Evolutionary conservation across 2,888 invertebrate species (phyloP), one percentile per base, ranked within the genome.

Genomic region (Stegophylla sp.): DNA sequence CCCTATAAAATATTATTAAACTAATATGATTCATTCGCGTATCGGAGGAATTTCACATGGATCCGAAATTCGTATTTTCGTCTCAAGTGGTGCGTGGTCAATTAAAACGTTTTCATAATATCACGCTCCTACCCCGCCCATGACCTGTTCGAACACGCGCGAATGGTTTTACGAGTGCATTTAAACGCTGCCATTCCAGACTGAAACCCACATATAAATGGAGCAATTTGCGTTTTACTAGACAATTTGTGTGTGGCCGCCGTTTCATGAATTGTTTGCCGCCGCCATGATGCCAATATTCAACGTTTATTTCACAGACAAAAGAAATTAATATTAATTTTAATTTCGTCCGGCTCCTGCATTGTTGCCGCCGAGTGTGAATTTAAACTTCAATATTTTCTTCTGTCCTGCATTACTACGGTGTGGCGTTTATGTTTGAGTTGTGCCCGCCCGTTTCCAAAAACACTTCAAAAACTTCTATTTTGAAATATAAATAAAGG

Each of bases 81-180:
- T 28, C 51, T 69, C n/a, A 69, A 28, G n/a, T n/a, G n/a, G n/a
- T n/a, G n/a, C n/a, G n/a, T n/a, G n/a, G n/a, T n/a, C n/a, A n/a
- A n/a, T n/a, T n/a, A n/a, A n/a, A n/a, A n/a, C n/a, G n/a, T n/a
- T n/a, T n/a, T n/a, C n/a, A n/a, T n/a, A n/a, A n/a, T n/a, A n/a
- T n/a, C n/a, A n/a, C n/a, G n/a, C n/a, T n/a, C n/a, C n/a, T n/a
- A n/a, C n/a, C n/a, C n/a, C 28, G 7, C 48, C 48, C n/a, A 51
- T n/a, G 69, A 28, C 28, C 20, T 20, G 51, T 17, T 1, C n/a
- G 28, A 34, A 28, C 20, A 66, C 43, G 43, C 12, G 2, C 7
- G 43, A 34, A 71, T 20, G 28, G 28, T n/a, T 53, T 53, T 69
- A 69, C 28, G 51, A 69, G 28, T 71, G 28, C 51, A 34, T 71